phyloP scores from a whole-genome alignment of 1,140 invertebrate species.

The Melitaea cinxia region DNA sequence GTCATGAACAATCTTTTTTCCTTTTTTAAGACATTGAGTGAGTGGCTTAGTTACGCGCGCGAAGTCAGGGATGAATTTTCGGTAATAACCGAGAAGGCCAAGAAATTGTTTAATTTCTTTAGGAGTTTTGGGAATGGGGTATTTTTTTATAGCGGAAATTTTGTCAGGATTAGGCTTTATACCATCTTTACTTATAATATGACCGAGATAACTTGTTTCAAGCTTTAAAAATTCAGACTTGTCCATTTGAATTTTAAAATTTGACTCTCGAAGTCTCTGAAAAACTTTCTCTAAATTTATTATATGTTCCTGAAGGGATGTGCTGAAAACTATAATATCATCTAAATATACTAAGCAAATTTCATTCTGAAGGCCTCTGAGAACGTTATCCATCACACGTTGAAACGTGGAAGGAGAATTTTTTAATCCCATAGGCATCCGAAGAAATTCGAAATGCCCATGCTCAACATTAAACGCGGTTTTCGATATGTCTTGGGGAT shows the following conservation, averaged over 20 bases:
- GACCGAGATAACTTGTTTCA: slow-evolving; percentile 26
- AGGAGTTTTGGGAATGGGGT: slow-evolving; percentile 35
- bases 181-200: slow-evolving; percentile 27
- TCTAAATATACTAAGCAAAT: slow-evolving; percentile 34
- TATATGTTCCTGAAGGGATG: too few species aligned
- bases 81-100: background rate
- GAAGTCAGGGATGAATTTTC: too few species aligned
- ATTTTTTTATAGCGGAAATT: slow-evolving; percentile 31
- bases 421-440: slow-evolving; percentile 41
- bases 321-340: slow-evolving; percentile 35
- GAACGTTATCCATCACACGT: slow-evolving; percentile 35
- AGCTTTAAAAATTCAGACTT: too few species aligned
- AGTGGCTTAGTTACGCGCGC: background rate
- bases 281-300: too few species aligned
- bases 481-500: background rate
- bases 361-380: slow-evolving; percentile 25
- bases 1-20: too few species aligned
- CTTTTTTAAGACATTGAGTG: background rate
- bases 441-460: slow-evolving; percentile 20
- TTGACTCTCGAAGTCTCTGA: slow-evolving; percentile 25
- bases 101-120: slow-evolving; percentile 18
- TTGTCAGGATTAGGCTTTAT: slow-evolving; percentile 32
- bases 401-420: slow-evolving; percentile 34
- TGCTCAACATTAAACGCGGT: background rate
- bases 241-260: slow-evolving; percentile 30